phyloP scores from a whole-genome alignment of 2,888 invertebrate genomes.

The Cylindroiulus punctatus region DNA sequence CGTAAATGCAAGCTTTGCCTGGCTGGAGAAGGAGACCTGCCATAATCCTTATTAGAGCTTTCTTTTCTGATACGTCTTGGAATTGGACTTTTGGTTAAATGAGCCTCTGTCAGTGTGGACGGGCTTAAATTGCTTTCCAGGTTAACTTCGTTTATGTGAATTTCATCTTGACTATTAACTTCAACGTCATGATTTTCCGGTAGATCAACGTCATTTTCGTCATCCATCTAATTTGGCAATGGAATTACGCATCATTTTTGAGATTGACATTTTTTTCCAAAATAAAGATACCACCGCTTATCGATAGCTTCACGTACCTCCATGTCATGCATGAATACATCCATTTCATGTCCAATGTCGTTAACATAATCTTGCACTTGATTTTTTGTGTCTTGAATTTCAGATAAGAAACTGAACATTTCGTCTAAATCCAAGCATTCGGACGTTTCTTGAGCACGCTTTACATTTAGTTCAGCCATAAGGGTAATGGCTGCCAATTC shows the following conservation, averaged over 20 bases:
- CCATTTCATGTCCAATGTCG: conserved; percentile 61
- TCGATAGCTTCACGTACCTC: conserved; percentile 57
- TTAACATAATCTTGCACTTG: conserved; percentile 75
- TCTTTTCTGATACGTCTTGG: conserved; percentile 56
- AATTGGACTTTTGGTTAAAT: conserved; percentile 56
- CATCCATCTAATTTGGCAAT: conserved; percentile 40
- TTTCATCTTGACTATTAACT: background rate
- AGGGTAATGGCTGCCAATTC: conserved; percentile 75
- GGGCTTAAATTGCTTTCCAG: background rate
- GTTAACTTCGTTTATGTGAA: background rate
- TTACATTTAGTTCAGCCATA: conserved; percentile 77
- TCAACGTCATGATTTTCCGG: background rate
- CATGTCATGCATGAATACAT: conserved; percentile 61
- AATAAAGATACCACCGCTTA: background rate
- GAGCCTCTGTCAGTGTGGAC: background rate
- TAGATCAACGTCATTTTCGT: background rate
- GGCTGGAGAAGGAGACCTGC: conserved; percentile 57
- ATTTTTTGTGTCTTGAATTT: conserved; percentile 70
- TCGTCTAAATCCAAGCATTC: conserved; percentile 82
- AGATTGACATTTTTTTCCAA: background rate
- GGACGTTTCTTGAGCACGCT: conserved; percentile 66
- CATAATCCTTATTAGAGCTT: conserved; percentile 57
- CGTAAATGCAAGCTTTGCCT: conserved; percentile 10
- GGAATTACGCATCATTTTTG: background rate
- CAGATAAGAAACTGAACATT: conserved; percentile 87